A percentile compares a stretch with the other conserved stretches of the same genome.
These are phyloP conservation scores for Crossocerus cetratus DNA, from an alignment of 2,888 invertebrate species.

Conservation along the genomic window DNA sequence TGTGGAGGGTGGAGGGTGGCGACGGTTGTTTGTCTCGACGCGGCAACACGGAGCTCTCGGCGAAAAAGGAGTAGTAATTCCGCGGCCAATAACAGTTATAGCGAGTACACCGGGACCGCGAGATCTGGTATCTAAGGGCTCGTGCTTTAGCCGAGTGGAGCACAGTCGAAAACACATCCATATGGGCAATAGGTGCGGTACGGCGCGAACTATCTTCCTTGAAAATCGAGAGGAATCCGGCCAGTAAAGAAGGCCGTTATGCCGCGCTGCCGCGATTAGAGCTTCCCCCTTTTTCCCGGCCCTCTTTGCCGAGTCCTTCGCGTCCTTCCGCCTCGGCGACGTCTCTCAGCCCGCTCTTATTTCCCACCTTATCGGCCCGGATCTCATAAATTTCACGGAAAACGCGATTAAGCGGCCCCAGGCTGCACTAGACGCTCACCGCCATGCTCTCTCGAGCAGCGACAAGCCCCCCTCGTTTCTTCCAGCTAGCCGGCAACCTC, in stretches of 20 bases:
- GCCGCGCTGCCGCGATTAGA: constrained; percentile 46
- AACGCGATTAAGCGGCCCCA: constrained; percentile 74
- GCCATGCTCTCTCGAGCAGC: constrained; percentile 26
- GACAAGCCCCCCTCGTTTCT: constrained; percentile 29
- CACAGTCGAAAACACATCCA: constrained; percentile 29
- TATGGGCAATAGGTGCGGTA: neutral
- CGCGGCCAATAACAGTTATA: constrained; percentile 40
- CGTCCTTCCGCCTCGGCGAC: constrained; percentile 35
- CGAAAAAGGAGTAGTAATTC: constrained; percentile 8
- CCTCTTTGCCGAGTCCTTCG: neutral
- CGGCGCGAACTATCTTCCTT: constrained; percentile 33
- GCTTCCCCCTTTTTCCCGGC: constrained; percentile 15
- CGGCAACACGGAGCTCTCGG: no score
- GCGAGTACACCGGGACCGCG: constrained; percentile 42
- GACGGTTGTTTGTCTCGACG: no score
- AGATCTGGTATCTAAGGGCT: constrained; percentile 18
- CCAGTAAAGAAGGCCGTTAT: constrained; percentile 54
- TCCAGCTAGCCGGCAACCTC: constrained; percentile 43
- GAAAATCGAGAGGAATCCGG: constrained; percentile 43
- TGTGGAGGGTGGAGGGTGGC: no score
- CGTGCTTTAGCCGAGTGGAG: constrained; percentile 16
- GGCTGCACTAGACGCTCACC: constrained; percentile 37
- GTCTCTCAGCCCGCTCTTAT: constrained; percentile 64
- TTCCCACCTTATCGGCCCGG: constrained; percentile 72
- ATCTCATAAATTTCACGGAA: constrained; percentile 76